Base-by-base conservation (phyloP, 1,140 invertebrate species). In the Cecropterus lyciades region DNA sequence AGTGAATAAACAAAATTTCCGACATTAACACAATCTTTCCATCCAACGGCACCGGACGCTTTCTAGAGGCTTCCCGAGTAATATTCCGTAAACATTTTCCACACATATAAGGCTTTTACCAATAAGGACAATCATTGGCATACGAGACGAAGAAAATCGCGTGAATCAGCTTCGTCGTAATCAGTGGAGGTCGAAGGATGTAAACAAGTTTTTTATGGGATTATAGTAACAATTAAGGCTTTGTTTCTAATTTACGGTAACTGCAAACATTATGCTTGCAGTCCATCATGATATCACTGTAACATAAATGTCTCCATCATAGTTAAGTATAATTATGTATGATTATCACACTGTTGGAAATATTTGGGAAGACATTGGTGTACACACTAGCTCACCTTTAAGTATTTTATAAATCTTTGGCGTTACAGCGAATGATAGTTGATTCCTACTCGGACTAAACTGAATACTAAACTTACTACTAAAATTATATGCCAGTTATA, bases 151-250 rank as follows among this genome's bases (percentile, higher is more conserved):
- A 37, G 33, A 4, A 37, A 37, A 37, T 1, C 10, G 33, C 33
- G 33, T 37, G 33, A 37, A 37, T 37, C 33, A 37, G n/a, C 33
- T 30, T 30, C 9, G 33, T 37, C 33, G 33, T 37, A 49, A 24
- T 17, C 13, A 48, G 17, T 49, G 46, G 46, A 49, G 45, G 45
- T 46, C 15, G 17, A 17, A 49, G 20, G 46, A 49, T 24, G 14
- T 48, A 11, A 48, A 48, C n/a, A 11, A 17, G 8, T 24, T 11
- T 49, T 49, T 24, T 24, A 48, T 24, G 11, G 1, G 6, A 49
- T 11, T 20, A 1, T 20, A n/a, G 17, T 49, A 49, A 24, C 17
- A n/a, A 49, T 24, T 17, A 6, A 0, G 17, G 10, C 0, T 11
- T 37, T 37, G 10, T 37, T 30, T 30, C 7, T 10, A 37, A 37